These are phyloP conservation scores for Copidosoma floridanum DNA, from an alignment of 1,140 invertebrate genomes.

Conservation along the genomic window DNA sequence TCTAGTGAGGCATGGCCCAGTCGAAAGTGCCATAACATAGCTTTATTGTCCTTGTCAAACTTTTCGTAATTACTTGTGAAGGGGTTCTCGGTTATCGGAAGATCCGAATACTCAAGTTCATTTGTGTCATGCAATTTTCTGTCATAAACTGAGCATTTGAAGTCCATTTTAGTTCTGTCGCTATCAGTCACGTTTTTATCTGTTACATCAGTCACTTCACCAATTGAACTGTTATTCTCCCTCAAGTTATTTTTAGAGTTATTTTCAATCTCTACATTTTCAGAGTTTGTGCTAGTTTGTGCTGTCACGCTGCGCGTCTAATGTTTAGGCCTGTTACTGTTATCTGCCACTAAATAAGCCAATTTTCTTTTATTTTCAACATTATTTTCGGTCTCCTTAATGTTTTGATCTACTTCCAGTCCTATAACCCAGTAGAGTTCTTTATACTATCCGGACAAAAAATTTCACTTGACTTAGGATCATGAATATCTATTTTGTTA, in stretches of 20 bases:
- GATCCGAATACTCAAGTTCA: too few species aligned
- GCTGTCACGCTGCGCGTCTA: too few species aligned
- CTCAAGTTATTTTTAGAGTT: background rate
- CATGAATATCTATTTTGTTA: background rate
- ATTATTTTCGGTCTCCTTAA: background rate
- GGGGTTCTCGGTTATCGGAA: too few species aligned
- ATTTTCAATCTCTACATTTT: background rate
- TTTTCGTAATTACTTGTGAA: too few species aligned
- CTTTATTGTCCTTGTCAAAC: too few species aligned
- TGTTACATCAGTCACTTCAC: background rate
- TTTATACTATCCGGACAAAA: background rate
- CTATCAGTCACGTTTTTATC: background rate
- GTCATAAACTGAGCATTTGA: background rate
- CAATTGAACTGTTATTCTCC: background rate
- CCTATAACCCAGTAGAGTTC: background rate
- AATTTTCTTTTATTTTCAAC: background rate
- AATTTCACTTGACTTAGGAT: background rate
- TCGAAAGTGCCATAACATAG: too few species aligned
- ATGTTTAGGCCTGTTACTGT: background rate
- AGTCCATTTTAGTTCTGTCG: background rate
- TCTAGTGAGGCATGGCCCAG: too few species aligned
- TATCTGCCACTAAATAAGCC: background rate
- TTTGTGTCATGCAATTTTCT: too few species aligned
- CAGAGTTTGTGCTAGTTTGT: background rate
- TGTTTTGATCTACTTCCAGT: background rate